Conservation (phyloP, 2,888 invertebrate genomes). For the Molanna angustata region DNA sequence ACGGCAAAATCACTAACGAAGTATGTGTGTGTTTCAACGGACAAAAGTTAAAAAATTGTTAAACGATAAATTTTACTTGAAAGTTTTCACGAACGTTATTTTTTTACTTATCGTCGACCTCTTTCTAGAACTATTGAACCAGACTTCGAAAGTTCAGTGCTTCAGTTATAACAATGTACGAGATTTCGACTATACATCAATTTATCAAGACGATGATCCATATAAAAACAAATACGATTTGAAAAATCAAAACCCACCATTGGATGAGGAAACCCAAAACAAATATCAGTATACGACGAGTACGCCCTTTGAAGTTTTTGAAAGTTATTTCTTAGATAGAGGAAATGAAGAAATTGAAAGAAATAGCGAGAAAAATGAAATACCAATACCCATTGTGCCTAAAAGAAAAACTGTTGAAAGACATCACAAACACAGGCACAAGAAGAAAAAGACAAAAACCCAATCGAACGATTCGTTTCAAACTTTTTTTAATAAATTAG, state of each 20-base stretch:
- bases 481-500: slow-evolving; percentile 25
- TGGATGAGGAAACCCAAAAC: too few relatives aligned
- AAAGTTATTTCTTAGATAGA: too few relatives aligned
- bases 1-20: too few relatives aligned
- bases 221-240: too few relatives aligned
- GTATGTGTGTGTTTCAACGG: slow-evolving; percentile 16
- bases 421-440: slow-evolving; percentile 30
- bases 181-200: slow-evolving; percentile 20
- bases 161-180: slow-evolving; percentile 3
- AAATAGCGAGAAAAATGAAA: too few relatives aligned
- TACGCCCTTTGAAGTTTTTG: too few relatives aligned
- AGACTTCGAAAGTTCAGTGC: slow-evolving; percentile 7
- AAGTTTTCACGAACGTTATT: slow-evolving; percentile 1
- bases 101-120: slow-evolving; percentile 9
- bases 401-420: slow-evolving; percentile 24
- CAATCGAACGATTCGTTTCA: slow-evolving; percentile 24
- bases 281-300: too few relatives aligned
- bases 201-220: slow-evolving; percentile 25
- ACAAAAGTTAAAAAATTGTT: slow-evolving; percentile 14
- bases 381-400: too few relatives aligned
- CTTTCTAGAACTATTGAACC: slow-evolving; percentile 3
- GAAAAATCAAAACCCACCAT: too few relatives aligned
- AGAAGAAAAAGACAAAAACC: slow-evolving; percentile 22
- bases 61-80: slow-evolving; percentile 8
- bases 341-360: too few relatives aligned